Evolutionary conservation across 2,113 vertebrate species (phyloP).

Genomic region (Ptyas mucosa): DNA sequence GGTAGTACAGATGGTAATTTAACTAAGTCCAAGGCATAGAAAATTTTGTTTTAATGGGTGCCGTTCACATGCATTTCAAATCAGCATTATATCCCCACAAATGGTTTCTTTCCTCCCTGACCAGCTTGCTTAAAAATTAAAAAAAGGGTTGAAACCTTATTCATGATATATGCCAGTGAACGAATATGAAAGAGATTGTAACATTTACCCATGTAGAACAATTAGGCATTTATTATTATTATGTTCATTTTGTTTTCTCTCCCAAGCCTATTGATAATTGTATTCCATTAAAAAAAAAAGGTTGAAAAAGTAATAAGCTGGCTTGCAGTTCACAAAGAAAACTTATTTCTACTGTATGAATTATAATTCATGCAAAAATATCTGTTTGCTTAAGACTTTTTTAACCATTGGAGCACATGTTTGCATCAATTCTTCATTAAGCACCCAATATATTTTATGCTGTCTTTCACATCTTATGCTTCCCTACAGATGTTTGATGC

Average conservation of each 20-base stretch:
- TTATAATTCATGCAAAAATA: neutral
- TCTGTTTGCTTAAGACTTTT: neutral
- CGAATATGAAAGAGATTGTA: neutral
- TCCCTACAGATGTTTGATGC: neutral
- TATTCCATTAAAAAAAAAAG: neutral
- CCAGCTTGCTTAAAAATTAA: neutral
- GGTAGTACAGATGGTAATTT: slow-evolving; percentile 19
- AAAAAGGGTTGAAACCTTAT: neutral
- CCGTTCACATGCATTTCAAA: slow-evolving; percentile 2
- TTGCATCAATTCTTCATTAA: neutral
- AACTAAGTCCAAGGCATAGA: neutral
- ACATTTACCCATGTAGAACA: neutral
- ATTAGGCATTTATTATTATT: neutral
- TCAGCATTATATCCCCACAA: neutral
- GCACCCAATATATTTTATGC: neutral
- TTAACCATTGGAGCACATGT: neutral
- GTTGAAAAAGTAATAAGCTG: neutral
- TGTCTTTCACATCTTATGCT: neutral
- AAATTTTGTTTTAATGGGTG: neutral
- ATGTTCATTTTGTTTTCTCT: neutral
- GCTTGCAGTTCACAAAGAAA: neutral
- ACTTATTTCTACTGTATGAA: neutral
- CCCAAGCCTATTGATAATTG: no score
- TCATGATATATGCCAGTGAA: neutral
- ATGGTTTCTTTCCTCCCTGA: neutral